Evolutionary conservation across 2,888 invertebrate genomes (phyloP), one percentile per base, ranked within the genome.

Genomic region (Thymelicus sylvestris): DNA sequence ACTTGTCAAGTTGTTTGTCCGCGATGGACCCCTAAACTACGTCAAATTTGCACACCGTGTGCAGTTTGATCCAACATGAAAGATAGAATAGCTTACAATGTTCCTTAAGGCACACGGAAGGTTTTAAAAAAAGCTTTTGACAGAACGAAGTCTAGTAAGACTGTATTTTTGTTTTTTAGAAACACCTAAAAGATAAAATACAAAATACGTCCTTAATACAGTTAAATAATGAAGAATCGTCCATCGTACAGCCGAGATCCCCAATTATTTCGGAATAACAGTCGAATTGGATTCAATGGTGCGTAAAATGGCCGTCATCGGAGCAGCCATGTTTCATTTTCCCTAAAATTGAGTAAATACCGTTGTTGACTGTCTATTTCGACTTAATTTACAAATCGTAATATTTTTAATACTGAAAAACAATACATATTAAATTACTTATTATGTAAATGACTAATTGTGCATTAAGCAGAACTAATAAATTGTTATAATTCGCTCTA

Each of bases 211-310:
- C 10, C 8, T 31, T 57, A 12, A 24, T 10, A 10, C 12, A 57
- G 57, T 31, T 13, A 31, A 57, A 57, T 13, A 57, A 13, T 57
- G 31, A 57, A 31, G 31, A 57, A 57, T 57, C 31, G 57, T 6
- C 50, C 24, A 57, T 57, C 57, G 19, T 8, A 19, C 12, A 15
- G 61, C 6, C 19, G 39, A 52, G 64, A 65, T 65, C 64, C 64
- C 52, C 64, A 65, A 65, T 65, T 65, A 65, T 52, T 65, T 65
- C 39, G 52, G 64, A 52, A 65, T 65, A 52, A 65, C 64, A 65
- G 39, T 65, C 52, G 52, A 65, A 52, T 65, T 65, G 64, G 31
- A 52, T 38, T 52, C 64, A 65, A 52, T 41, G 39, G 39, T 15
- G 39, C 64, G 52, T 39, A 52, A 65, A 65, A 52, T 52, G 50